A percentile compares a stretch with the other conserved stretches of the same genome.
Conservation (phyloP, 2,113 vertebrate species). For the Cricetomys ansorgei region DNA sequence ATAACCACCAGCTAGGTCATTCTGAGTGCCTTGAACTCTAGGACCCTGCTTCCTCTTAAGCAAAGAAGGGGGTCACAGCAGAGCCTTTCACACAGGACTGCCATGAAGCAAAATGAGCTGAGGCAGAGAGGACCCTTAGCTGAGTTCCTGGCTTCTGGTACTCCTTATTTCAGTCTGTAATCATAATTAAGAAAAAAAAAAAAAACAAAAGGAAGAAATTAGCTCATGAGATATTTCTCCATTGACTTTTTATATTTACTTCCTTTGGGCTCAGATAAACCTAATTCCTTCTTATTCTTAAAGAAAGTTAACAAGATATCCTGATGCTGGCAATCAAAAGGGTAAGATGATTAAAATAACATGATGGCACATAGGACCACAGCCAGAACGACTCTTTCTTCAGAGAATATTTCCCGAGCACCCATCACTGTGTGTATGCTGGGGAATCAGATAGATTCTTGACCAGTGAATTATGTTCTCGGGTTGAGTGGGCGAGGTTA, state of each 20-base stretch:
- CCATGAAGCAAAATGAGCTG: not conserved
- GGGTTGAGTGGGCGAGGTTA: not conserved
- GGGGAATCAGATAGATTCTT: not conserved
- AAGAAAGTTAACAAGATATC: not conserved
- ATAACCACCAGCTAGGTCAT: not conserved
- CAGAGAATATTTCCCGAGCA: not conserved
- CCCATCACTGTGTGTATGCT: not conserved
- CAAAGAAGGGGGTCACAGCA: not conserved
- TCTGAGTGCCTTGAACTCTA: not conserved
- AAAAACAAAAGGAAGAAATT: not conserved
- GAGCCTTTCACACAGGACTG: no score
- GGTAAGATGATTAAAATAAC: not conserved
- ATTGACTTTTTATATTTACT: not conserved
- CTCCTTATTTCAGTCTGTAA: not conserved
- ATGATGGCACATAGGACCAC: accelerated
- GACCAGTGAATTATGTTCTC: not conserved
- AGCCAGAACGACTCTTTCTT: not conserved
- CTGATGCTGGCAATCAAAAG: not conserved
- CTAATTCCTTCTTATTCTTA: not conserved
- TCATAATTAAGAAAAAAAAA: not conserved
- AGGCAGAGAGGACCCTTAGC: not conserved
- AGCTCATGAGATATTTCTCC: not conserved
- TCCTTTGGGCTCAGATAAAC: not conserved
- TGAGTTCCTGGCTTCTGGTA: not conserved
- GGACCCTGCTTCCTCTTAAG: not conserved